Conservation (phyloP, 2,888 invertebrate genomes). For the Drosophila mercatorum region DNA sequence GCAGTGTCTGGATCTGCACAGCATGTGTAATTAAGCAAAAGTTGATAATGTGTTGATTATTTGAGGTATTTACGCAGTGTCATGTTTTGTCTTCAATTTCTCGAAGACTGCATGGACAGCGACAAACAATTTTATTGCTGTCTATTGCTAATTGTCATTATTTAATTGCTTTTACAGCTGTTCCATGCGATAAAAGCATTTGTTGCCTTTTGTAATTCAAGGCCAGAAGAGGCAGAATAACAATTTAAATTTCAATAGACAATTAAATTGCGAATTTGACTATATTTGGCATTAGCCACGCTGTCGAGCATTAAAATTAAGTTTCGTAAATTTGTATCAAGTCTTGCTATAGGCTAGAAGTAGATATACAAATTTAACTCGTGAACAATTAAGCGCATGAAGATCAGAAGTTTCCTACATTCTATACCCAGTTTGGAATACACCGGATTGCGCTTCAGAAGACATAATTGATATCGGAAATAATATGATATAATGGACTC, state of each 20-base stretch:
- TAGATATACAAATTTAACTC: background rate
- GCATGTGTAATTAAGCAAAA: slow-evolving; percentile 70
- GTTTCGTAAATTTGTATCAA: background rate
- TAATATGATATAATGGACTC: too few species aligned
- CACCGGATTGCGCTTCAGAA: too few species aligned
- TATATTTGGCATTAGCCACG: slow-evolving; percentile 34
- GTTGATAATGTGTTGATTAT: slow-evolving; percentile 76
- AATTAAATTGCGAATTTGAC: slow-evolving; percentile 18
- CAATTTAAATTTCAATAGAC: slow-evolving; percentile 22
- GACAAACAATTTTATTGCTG: slow-evolving; percentile 32
- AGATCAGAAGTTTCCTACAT: too few species aligned
- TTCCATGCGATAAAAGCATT: background rate
- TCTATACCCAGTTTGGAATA: too few species aligned
- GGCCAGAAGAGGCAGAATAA: slow-evolving; percentile 8
- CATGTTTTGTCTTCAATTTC: slow-evolving; percentile 15
- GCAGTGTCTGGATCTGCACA: slow-evolving; percentile 10
- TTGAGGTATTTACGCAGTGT: slow-evolving; percentile 67
- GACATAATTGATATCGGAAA: too few species aligned
- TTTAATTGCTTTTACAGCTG: slow-evolving; percentile 68
- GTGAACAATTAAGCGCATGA: too few species aligned
- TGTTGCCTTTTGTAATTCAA: background rate
- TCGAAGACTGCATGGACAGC: slow-evolving; percentile 3
- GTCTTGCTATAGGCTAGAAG: background rate
- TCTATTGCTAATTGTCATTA: slow-evolving; percentile 55
- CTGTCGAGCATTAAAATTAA: slow-evolving; percentile 35